Conservation (phyloP, 2,797 vertebrate species). For the Anguilla megastoma region DNA sequence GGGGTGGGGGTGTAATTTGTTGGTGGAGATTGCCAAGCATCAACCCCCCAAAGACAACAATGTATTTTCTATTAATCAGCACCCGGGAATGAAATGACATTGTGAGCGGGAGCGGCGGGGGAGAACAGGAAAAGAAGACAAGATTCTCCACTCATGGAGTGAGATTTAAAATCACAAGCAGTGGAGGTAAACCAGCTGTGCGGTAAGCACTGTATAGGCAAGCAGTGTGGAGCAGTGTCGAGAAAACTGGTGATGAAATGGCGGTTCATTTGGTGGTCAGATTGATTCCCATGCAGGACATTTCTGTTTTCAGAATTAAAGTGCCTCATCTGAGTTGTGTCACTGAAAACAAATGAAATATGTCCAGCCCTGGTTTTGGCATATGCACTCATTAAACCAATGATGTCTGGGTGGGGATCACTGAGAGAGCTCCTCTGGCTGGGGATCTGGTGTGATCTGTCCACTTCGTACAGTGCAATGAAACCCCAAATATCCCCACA, state of each 20-base stretch:
- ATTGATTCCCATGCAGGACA: conserved; percentile 2
- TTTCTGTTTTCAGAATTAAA: neutral
- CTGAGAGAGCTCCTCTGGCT: neutral
- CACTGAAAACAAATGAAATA: neutral
- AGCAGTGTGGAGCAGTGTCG: neutral
- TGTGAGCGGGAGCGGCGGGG: conserved; percentile 51
- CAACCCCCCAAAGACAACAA: conserved; percentile 67
- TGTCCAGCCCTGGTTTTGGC: neutral
- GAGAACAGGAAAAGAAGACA: neutral
- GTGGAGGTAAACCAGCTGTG: neutral
- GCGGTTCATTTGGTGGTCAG: neutral
- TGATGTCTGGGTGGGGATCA: neutral
- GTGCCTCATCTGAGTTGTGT: neutral
- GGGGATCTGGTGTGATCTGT: neutral
- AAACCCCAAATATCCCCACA: neutral
- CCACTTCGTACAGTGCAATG: neutral
- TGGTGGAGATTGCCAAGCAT: conserved; percentile 67
- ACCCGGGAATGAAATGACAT: conserved; percentile 66
- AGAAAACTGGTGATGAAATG: neutral
- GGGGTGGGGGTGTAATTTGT: conserved; percentile 65
- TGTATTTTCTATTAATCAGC: conserved; percentile 67
- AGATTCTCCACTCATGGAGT: neutral
- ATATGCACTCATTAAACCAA: neutral
- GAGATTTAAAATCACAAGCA: conserved; percentile 11
- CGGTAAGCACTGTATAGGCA: neutral